Conservation (phyloP, 2,113 vertebrate genomes). For the human region DNA sequence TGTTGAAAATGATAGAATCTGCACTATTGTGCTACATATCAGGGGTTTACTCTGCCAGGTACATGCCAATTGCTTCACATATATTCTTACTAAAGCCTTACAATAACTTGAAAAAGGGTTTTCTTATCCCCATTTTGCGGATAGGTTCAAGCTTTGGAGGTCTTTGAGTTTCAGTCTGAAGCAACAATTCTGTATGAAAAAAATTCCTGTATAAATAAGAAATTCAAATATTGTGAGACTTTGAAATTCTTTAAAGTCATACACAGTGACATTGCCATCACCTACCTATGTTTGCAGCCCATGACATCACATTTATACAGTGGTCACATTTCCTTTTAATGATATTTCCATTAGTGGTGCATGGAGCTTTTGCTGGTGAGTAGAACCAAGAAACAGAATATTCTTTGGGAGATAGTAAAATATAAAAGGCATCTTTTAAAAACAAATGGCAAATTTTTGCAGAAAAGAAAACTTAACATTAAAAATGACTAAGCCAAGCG, state of each 20-base stretch:
- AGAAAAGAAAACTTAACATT: background rate
- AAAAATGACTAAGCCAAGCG: background rate
- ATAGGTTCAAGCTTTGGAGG: background rate
- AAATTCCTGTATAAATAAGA: background rate
- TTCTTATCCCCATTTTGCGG: background rate
- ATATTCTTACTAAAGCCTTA: background rate
- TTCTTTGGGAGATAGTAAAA: background rate
- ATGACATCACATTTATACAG: background rate
- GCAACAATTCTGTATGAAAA: background rate
- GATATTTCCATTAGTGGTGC: background rate
- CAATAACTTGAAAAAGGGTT: background rate
- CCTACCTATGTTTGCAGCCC: background rate
- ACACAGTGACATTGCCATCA: background rate
- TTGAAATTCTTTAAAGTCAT: background rate
- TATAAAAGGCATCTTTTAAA: background rate
- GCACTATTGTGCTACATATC: too few relatives aligned
- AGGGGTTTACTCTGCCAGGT: background rate
- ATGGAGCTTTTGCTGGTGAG: background rate
- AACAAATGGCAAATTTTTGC: background rate
- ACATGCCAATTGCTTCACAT: background rate
- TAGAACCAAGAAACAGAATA: background rate
- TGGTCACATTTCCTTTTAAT: background rate
- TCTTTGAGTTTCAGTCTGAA: background rate
- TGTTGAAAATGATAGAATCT: background rate
- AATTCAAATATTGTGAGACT: background rate